Base-by-base conservation (phyloP, 30 jellyfish, hydroid and myxozoan species). In the Rhopilema esculentum region DNA sequence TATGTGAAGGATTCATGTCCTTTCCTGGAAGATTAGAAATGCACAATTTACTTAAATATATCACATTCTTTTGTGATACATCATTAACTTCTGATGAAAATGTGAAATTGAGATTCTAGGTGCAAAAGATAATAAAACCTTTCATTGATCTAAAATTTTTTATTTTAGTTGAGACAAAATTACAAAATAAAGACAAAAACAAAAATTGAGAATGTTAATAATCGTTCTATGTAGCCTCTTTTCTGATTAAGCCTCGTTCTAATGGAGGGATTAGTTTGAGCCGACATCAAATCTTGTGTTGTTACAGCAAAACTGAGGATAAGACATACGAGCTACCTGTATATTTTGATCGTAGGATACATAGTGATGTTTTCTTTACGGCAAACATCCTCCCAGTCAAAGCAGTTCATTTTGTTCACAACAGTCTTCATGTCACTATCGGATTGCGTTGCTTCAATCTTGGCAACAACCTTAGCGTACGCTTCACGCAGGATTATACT, bases 351-450 rank as follows among this genome's bases (percentile, higher is more conserved):
- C 18, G 79, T 78, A 19, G 94, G 94, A 75, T 86, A 86, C 25
- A 64, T 22, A 0, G 53, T 63, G 51, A 86, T 72, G 8, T 86
- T 65, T 61, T 86, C 89, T 40, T 86, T 74, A 18, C 53, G 77
- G 50, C 94, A 86, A 51, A 86, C 82, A 26, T 64, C 89, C n/a
- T 86, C 89, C 94, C 94, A 86, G 23, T 75, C 53, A 28, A 86
- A 86, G 57, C 94, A 86, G 67, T 86, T 72, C 2, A 86, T 88
- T 75, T 64, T 86, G 87, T 71, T 84, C 20, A 84, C 74, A 53
- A 77, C 71, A 1, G 92, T 84, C 33, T 69, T 72, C 32, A 84
- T 31, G 31, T 12, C 87, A n/a, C 22, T 61, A 18, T 57, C 31
- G 27, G 40, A 4, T 31, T 23, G 19, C 72, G 16, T 22, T 16